These are phyloP conservation scores for Athrips mouffetella DNA, from an alignment of 2,888 invertebrate genomes.

Conservation along the genomic window DNA sequence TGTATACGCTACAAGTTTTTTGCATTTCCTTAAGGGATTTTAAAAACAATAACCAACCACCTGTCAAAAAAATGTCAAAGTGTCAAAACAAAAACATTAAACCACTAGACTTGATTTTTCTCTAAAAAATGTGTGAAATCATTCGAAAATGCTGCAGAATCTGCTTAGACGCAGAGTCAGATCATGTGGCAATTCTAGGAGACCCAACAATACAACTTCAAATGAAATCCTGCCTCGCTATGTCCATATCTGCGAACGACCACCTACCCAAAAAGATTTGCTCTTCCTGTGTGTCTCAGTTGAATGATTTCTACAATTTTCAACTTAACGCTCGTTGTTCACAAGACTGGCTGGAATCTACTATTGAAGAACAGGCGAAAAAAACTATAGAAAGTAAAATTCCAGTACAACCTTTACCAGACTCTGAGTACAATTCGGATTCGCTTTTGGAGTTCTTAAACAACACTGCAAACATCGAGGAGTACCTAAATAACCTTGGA, in stretches of 20 bases:
- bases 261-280: slow-evolving; percentile 62
- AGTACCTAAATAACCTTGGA: slow-evolving; percentile 64
- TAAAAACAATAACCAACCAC: background rate
- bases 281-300: slow-evolving; percentile 54
- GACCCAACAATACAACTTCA: slow-evolving; percentile 58
- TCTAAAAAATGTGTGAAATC: slow-evolving; percentile 48
- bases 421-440: slow-evolving; percentile 71
- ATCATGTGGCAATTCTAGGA: slow-evolving; percentile 58
- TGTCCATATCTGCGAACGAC: slow-evolving; percentile 50
- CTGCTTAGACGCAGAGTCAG: slow-evolving; percentile 58
- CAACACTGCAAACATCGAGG: slow-evolving; percentile 67
- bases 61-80: background rate
- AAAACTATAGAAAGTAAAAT: slow-evolving; percentile 53
- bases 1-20: too few relatives aligned
- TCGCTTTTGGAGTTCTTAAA: slow-evolving; percentile 69
- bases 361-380: slow-evolving; percentile 49
- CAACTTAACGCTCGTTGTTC: slow-evolving; percentile 67
- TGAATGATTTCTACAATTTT: slow-evolving; percentile 66
- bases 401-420: slow-evolving; percentile 62
- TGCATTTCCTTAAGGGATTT: too few relatives aligned
- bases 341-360: slow-evolving; percentile 66
- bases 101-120: background rate
- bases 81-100: background rate
- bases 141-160: slow-evolving; percentile 60
- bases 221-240: slow-evolving; percentile 59